Percentiles rank a stretch among this genome's conserved stretches.
Evolutionary conservation across 2,888 invertebrate species (phyloP).

Genomic region (Caenorhabditis afra): DNA sequence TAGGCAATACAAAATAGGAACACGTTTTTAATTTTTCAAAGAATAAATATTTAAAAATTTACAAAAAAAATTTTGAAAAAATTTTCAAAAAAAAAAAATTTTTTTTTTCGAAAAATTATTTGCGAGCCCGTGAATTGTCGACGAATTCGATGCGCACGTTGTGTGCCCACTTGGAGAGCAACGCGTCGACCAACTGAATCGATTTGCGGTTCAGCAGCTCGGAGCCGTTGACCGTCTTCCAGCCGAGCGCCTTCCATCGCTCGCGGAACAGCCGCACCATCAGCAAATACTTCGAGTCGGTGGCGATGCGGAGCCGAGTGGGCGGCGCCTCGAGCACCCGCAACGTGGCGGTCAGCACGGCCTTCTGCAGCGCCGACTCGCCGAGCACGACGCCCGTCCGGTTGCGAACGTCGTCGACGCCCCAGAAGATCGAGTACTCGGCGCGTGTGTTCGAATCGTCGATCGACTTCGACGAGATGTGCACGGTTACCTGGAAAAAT

Average conservation of each 20-base stretch:
- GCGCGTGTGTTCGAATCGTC: slow-evolving; percentile 2
- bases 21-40: background rate
- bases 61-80: background rate
- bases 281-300: slow-evolving; percentile 6
- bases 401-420: background rate
- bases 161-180: background rate
- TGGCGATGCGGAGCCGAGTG: background rate
- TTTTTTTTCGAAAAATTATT: too few relatives aligned
- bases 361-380: slow-evolving; percentile 4
- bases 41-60: background rate
- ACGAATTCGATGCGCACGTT: too few relatives aligned
- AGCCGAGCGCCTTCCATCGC: slow-evolving; percentile 2
- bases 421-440: background rate
- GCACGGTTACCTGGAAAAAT: background rate
- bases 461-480: background rate
- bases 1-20: background rate
- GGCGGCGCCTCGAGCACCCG: background rate
- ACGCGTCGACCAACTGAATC: slow-evolving; percentile 1
- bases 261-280: background rate
- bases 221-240: slow-evolving; percentile 1
- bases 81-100: slow-evolving; percentile 1
- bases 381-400: background rate
- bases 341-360: background rate
- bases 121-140: too few relatives aligned
- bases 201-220: slow-evolving; percentile 7